Evolutionary conservation across 1,140 invertebrate genomes (phyloP), one percentile per base, ranked within the genome.

Genomic region (Halyomorpha halys): DNA sequence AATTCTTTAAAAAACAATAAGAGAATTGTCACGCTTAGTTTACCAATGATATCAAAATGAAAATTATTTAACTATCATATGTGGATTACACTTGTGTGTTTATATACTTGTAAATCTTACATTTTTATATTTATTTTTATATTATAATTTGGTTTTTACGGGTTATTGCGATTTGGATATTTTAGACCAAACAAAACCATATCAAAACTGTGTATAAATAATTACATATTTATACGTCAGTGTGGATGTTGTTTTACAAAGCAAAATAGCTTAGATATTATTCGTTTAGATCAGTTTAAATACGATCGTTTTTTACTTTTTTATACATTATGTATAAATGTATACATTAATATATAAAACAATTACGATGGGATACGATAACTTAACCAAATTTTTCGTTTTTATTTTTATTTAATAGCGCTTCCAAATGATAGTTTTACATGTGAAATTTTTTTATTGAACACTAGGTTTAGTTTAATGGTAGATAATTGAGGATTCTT

Each of bases 251-350:
- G n/a, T 19, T 23, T 53, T 19, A 19, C 13, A 11, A 19, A 23
- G 21, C 13, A 23, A 19, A 53, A 19, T 19, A 19, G 3, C n/a
- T 18, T 53, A 53, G 19, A 53, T 53, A 53, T 53, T 53, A 53
- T 53, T 53, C 51, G 51, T 53, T 53, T 53, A 53, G 51, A 53
- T 19, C 21, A 19, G 16, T 53, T 53, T 4, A 14, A 21, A 21
- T 53, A n/a, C 51, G 51, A 53, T 53, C 51, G 13, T 53, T 53
- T 53, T 53, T 53, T 53, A 53, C 51, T 53, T 53, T 53, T 53
- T 53, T 53, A 53, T 53, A 53, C 21, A 53, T 19, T 53, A 19
- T 53, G 51, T 53, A 23, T 53, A 53, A 53, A 53, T 53, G 51
- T 53, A 53, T 53, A 53, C 51, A 53, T 14, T 53, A 14, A 53